Evolutionary conservation across 2,888 invertebrate species (phyloP), one percentile per base, ranked within the genome.

Genomic region (Trissonchulus latispiculum): DNA sequence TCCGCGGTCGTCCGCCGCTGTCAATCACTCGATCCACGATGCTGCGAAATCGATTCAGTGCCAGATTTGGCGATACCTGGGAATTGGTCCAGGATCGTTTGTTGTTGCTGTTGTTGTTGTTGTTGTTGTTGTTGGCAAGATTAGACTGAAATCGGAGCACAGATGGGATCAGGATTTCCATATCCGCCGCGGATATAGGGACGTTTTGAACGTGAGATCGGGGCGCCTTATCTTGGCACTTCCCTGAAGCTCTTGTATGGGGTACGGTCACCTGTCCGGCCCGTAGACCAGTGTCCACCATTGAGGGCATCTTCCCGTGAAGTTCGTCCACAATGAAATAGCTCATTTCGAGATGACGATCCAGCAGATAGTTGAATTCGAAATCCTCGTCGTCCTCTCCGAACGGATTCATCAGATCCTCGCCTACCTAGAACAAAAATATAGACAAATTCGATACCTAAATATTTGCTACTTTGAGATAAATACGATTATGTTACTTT

Each of bases 351-450:
- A 79, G 67, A 73, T 79, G 79, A 36, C 79, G 73, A 37, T 79
- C 79, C 36, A 79, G 61, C 69, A 79, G 78, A 72, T 79, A 79
- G 66, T 79, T 79, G 75, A 79, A 66, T n/a, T n/a, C n/a, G n/a
- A n/a, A n/a, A n/a, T n/a, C n/a, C n/a, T n/a, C n/a, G n/a, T n/a
- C n/a, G n/a, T 79, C 79, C 0, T 77, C 79, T 28, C 79, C 79
- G 66, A 79, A 79, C 2, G 79, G 79, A 66, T 79, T 79, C 77
- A 76, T 76, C 61, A 76, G 71, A 76, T 79, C 79, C 67, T 79
- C 79, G 48, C 79, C 79, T 18, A 79, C 76, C 66, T 66, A 66
- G 32, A 66, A 66, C 28, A 15, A n/a, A n/a, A n/a, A n/a, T n/a
- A n/a, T n/a, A n/a, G n/a, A n/a, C n/a, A n/a, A 59, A 59, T n/a